A percentile compares a stretch with the other conserved stretches of the same genome.
Conservation (phyloP, 1,140 invertebrate species). For the Himalopsyche phryganea region DNA sequence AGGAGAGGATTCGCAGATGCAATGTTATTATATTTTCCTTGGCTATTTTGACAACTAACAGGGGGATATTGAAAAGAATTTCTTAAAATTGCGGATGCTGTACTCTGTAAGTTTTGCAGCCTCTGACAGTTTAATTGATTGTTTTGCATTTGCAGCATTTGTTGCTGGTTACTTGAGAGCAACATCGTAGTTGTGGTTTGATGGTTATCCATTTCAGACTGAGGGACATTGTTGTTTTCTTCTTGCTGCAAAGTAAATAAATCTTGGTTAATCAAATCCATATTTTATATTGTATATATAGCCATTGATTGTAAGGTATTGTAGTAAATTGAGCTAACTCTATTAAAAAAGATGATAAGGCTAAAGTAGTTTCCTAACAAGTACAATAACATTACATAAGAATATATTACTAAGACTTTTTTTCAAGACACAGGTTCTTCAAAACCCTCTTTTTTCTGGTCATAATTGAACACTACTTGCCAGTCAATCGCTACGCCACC, state of each 20-base stretch:
- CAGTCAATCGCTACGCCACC: no score
- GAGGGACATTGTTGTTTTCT: constrained; percentile 52
- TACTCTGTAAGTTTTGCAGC: constrained; percentile 45
- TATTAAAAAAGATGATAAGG: no score
- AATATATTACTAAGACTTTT: no score
- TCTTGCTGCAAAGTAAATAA: constrained; percentile 45
- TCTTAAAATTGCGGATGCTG: constrained; percentile 38
- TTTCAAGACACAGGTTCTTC: no score
- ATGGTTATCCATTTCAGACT: constrained; percentile 41
- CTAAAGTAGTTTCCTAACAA: no score
- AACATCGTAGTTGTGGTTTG: constrained; percentile 14
- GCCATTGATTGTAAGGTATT: no score
- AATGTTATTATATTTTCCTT: constrained; percentile 73
- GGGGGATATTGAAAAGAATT: constrained; percentile 26
- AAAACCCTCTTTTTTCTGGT: no score
- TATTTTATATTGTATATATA: no score
- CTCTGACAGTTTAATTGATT: constrained; percentile 43
- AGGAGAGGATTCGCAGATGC: constrained; percentile 77
- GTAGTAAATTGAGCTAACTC: no score
- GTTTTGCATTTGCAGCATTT: constrained; percentile 41
- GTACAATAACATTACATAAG: no score
- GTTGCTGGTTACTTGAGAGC: constrained; percentile 11
- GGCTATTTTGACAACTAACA: constrained; percentile 42
- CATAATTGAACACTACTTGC: no score
- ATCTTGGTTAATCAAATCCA: no score